These are phyloP conservation scores for Adelosebastes latens DNA, from an alignment of 2,797 vertebrate species.

Conservation along the genomic window DNA sequence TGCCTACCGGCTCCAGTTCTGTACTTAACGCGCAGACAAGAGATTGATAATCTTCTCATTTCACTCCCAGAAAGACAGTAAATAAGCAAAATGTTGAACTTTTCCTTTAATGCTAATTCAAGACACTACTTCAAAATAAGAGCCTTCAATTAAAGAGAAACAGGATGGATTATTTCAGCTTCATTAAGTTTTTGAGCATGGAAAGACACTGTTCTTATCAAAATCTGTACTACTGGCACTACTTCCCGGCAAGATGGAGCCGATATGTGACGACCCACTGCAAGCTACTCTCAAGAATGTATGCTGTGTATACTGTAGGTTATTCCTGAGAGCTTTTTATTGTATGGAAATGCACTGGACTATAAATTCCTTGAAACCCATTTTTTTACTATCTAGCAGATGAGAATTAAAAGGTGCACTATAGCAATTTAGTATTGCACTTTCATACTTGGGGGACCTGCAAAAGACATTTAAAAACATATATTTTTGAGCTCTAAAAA, in stretches of 20 bases:
- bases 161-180: background rate
- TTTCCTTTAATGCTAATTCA: background rate
- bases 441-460: background rate
- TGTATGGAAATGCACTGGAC: background rate
- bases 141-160: background rate
- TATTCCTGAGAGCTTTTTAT: background rate
- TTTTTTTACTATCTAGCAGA: background rate
- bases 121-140: constrained; percentile 19
- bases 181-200: background rate
- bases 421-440: background rate
- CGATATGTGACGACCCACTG: background rate
- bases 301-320: background rate
- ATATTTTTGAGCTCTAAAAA: background rate
- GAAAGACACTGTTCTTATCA: background rate
- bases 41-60: background rate
- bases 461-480: background rate
- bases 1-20: background rate
- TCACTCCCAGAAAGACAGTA: background rate
- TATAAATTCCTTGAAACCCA: background rate
- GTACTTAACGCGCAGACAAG: background rate
- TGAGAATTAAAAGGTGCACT: background rate
- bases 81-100: background rate
- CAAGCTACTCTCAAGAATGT: background rate
- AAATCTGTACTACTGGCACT: background rate
- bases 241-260: background rate